Percentiles rank a stretch among this genome's conserved stretches.
phyloP scores from a whole-genome alignment of 2,888 invertebrate genomes.

The Caenorhabditis virilis region DNA sequence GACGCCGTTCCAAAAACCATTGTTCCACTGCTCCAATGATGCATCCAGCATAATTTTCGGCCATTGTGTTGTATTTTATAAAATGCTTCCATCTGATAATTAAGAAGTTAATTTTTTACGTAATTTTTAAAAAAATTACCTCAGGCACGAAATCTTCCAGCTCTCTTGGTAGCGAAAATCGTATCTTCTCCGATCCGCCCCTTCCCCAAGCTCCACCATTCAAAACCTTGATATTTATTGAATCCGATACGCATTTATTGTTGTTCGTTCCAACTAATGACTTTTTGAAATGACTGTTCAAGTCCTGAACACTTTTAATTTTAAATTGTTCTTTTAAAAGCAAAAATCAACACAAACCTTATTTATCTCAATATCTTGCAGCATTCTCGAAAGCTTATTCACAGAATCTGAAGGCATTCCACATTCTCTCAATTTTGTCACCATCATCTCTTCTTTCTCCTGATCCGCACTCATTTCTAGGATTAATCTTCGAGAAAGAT shows the following conservation, averaged over 20 bases:
- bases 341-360: conserved; percentile 9
- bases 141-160: conserved; percentile 98
- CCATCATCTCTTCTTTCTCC: conserved; percentile 99
- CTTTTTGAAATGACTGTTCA: conserved; percentile 85
- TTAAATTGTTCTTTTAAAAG: not conserved
- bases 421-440: conserved; percentile 88
- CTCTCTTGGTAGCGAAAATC: conserved; percentile 93
- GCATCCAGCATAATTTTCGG: conserved; percentile 95
- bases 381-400: conserved; percentile 94
- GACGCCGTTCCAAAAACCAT: conserved; percentile 90
- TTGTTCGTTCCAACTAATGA: conserved; percentile 45
- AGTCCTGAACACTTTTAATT: conserved; percentile 52
- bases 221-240: conserved; percentile 95
- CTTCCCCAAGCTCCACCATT: conserved; percentile 96
- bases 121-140: conserved; percentile 40
- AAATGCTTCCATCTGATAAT: conserved; percentile 83
- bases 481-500: conserved; percentile 90
- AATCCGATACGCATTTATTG: conserved; percentile 39
- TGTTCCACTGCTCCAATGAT: conserved; percentile 99
- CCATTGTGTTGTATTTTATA: conserved; percentile 97
- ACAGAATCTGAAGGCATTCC: conserved; percentile 99
- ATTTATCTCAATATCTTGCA: conserved; percentile 85
- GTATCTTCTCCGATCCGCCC: conserved; percentile 80
- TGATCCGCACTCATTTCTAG: conserved; percentile 97
- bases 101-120: not conserved